Conservation (phyloP, 2,113 vertebrate species). For the Calyptommatus sinebrachiatus region DNA sequence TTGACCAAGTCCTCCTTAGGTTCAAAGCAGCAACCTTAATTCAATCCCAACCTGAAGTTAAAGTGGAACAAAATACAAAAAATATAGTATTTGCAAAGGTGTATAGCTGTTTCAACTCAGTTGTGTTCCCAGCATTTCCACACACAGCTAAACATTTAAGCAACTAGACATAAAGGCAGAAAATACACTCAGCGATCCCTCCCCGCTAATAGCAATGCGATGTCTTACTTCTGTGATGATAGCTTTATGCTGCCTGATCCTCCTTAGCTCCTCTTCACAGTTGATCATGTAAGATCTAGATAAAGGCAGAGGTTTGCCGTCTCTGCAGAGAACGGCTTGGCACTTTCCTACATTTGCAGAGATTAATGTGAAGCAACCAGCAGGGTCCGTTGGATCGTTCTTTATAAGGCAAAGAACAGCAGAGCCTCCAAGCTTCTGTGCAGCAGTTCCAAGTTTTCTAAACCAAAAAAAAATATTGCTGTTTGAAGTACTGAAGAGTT, state of each 20-base stretch:
- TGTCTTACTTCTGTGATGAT: constrained; percentile 91
- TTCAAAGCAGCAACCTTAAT: neutral
- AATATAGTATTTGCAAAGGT: neutral
- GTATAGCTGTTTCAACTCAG: neutral
- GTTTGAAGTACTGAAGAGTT: neutral
- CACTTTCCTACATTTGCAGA: constrained; percentile 97
- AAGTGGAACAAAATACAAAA: neutral
- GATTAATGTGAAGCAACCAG: constrained; percentile 91
- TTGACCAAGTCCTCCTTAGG: neutral
- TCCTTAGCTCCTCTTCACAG: constrained; percentile 86
- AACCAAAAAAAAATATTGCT: constrained; percentile 38
- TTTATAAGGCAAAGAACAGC: constrained; percentile 96
- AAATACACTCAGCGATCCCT: neutral
- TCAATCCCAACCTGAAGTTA: neutral
- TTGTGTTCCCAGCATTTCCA: neutral
- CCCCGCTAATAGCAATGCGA: neutral
- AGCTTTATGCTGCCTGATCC: constrained; percentile 90
- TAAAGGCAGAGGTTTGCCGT: constrained; percentile 89
- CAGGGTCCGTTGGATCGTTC: constrained; percentile 90
- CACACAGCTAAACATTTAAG: neutral
- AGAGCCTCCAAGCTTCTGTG: constrained; percentile 95
- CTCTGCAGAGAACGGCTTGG: constrained; percentile 90
- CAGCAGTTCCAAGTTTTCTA: constrained; percentile 95
- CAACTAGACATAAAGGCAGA: accelerated
- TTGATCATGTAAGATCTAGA: constrained; percentile 86